A percentile compares a stretch with the other conserved stretches of the same genome.
phyloP scores from a whole-genome alignment of 2,797 vertebrate species.

The Petrocephalus schoutedeni region DNA sequence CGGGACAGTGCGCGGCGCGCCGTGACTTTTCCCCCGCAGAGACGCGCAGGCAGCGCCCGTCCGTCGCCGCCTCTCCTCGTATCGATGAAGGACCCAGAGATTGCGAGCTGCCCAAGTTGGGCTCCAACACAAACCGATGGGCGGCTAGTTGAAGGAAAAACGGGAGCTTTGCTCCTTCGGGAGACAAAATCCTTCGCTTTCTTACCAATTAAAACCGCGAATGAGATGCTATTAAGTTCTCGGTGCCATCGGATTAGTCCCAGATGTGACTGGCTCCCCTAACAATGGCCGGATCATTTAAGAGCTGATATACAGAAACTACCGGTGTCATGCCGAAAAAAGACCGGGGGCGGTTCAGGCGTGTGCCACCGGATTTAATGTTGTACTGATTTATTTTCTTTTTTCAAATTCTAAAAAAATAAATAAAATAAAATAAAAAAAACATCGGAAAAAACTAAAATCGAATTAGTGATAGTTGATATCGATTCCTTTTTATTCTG shows the following conservation, averaged over 20 bases:
- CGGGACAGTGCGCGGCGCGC: neutral
- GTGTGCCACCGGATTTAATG: neutral
- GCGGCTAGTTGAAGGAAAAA: neutral
- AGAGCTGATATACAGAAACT: slow-evolving; percentile 30
- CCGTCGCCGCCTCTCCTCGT: slow-evolving; percentile 32
- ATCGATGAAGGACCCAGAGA: slow-evolving; percentile 18
- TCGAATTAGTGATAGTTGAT: neutral
- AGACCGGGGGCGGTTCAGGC: slow-evolving; percentile 29
- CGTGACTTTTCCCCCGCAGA: neutral
- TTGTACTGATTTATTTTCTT: neutral
- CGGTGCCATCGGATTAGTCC: slow-evolving; percentile 35
- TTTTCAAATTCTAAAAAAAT: neutral
- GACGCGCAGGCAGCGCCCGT: neutral
- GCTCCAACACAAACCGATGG: neutral
- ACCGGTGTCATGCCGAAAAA: slow-evolving; percentile 29
- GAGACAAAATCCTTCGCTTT: slow-evolving; percentile 13
- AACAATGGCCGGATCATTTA: slow-evolving; percentile 45
- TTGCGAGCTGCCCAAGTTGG: neutral
- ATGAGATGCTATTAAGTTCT: slow-evolving; percentile 41
- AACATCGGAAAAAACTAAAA: neutral
- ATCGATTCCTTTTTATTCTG: neutral
- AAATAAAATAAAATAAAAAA: neutral
- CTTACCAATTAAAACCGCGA: slow-evolving; percentile 23
- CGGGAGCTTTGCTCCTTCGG: neutral
- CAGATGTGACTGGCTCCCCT: slow-evolving; percentile 50